These are phyloP conservation scores for Anguilla megastoma DNA, from an alignment of 2,797 vertebrate genomes.

Conservation along the genomic window DNA sequence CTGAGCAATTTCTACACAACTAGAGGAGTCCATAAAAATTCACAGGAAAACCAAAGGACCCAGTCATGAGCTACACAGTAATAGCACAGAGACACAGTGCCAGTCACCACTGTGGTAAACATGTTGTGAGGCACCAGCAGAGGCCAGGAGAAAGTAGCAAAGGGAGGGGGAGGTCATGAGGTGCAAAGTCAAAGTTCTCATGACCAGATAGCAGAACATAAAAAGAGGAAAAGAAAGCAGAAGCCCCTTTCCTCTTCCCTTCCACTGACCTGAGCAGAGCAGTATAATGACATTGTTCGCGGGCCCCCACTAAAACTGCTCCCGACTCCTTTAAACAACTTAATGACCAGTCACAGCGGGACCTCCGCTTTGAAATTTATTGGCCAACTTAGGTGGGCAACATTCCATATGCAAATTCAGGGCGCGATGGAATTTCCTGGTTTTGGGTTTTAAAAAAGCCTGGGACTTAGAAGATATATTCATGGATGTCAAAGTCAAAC, in stretches of 20 bases:
- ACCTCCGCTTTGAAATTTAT: slow-evolving; percentile 22
- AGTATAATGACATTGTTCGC: slow-evolving; percentile 36
- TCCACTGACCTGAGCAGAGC: slow-evolving; percentile 56
- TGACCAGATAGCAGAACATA: slow-evolving; percentile 2
- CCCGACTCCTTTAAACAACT: slow-evolving; percentile 27
- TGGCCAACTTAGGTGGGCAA: slow-evolving; percentile 35
- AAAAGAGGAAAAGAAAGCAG: slow-evolving; percentile 47
- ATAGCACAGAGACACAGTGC: neutral
- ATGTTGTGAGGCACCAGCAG: neutral
- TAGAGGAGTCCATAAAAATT: neutral
- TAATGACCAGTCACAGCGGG: slow-evolving; percentile 29
- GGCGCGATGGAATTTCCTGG: slow-evolving; percentile 15
- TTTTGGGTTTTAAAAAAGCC: neutral
- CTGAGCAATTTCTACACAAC: neutral
- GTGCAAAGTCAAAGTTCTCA: neutral
- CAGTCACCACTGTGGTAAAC: neutral
- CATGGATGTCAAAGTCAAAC: neutral
- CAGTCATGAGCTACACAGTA: neutral
- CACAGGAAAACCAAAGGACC: too few relatives aligned
- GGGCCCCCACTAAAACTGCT: slow-evolving; percentile 10
- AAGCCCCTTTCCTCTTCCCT: slow-evolving; percentile 55
- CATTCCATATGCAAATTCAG: slow-evolving; percentile 27
- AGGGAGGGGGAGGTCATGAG: neutral
- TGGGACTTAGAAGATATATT: neutral
- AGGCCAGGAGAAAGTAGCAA: neutral